phyloP scores from a whole-genome alignment of 1,140 invertebrate genomes.

The Cherax quadricarinatus region DNA sequence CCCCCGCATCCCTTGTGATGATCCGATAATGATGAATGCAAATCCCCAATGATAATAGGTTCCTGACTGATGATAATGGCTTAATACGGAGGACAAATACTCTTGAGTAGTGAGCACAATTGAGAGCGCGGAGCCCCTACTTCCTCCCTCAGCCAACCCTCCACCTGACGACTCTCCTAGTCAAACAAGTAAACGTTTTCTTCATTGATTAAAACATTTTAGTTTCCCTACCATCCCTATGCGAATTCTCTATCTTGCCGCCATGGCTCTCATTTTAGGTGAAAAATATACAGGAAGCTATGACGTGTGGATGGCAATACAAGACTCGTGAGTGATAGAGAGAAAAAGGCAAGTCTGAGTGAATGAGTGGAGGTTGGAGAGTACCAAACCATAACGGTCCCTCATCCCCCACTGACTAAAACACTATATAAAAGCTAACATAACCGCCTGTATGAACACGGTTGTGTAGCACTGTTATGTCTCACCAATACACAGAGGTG shows the following conservation, averaged over 20 bases:
- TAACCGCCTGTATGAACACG: not conserved
- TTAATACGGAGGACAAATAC: constrained; percentile 44
- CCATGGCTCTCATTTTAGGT: too few relatives aligned
- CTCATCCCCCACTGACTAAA: not conserved
- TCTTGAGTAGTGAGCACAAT: not conserved
- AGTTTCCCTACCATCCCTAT: too few relatives aligned
- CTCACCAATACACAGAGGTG: not conserved
- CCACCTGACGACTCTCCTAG: too few relatives aligned
- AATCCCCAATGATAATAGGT: constrained; percentile 42
- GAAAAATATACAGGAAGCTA: too few relatives aligned
- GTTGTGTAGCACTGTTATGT: not conserved
- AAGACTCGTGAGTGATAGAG: not conserved
- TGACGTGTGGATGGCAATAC: too few relatives aligned
- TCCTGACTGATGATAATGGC: constrained; percentile 34
- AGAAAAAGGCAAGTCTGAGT: not conserved
- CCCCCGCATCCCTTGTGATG: not conserved
- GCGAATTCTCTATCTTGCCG: too few relatives aligned
- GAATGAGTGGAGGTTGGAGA: not conserved
- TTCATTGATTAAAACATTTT: too few relatives aligned
- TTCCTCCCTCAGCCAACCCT: not conserved
- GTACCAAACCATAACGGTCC: not conserved
- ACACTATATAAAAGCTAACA: not conserved
- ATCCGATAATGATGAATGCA: constrained; percentile 34
- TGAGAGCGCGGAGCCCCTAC: too few relatives aligned
- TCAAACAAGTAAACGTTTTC: too few relatives aligned